These are phyloP conservation scores for Verasper variegatus DNA, from an alignment of 2,113 vertebrate genomes.

Conservation along the genomic window DNA sequence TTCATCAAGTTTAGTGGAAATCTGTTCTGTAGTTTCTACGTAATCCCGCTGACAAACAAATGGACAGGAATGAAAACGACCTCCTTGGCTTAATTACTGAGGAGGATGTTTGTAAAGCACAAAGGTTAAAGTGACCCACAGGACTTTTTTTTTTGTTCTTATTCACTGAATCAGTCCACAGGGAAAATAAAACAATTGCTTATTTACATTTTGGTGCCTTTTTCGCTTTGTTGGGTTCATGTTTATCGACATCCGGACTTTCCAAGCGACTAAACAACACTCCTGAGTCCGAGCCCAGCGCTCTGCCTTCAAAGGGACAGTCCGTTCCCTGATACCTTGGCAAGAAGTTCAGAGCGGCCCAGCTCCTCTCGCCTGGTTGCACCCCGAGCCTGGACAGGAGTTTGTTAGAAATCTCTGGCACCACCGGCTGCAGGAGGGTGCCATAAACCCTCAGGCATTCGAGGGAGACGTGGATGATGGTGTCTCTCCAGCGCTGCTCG, in stretches of 20 bases:
- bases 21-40: too few species aligned
- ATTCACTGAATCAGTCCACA: not conserved
- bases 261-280: constrained; percentile 89
- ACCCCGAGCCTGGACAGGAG: constrained; percentile 89
- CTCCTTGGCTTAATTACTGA: too few species aligned
- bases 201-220: constrained; percentile 37
- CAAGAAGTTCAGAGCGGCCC: constrained; percentile 82
- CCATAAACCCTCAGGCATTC: constrained; percentile 93
- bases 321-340: constrained; percentile 76
- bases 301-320: constrained; percentile 88
- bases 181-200: not conserved
- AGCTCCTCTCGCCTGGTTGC: constrained; percentile 77
- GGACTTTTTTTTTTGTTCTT: not conserved
- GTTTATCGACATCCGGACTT: constrained; percentile 37
- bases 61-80: too few species aligned
- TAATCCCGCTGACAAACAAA: too few species aligned
- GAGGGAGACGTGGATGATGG: constrained; percentile 88
- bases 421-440: constrained; percentile 89
- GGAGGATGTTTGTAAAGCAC: too few species aligned
- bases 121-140: not conserved
- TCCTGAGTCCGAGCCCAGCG: constrained; percentile 86
- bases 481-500: constrained; percentile 87
- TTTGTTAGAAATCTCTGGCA: constrained; percentile 85
- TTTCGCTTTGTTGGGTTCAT: constrained; percentile 63
- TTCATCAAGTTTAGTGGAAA: too few species aligned